Evolutionary conservation across 2,113 vertebrate species (phyloP).

Genomic region (Phaetusa simplex): DNA sequence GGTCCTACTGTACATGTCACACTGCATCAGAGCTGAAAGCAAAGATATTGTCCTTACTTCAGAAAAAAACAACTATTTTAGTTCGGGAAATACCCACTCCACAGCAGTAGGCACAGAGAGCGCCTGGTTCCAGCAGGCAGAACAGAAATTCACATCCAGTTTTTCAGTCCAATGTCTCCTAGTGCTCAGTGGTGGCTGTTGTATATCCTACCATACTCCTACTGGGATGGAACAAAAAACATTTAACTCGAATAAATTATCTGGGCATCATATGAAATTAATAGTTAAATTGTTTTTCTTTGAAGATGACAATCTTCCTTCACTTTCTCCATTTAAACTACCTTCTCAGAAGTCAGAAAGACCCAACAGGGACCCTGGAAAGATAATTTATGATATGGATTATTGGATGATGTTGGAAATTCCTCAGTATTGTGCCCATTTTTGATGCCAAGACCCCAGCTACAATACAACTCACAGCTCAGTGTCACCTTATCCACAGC

Average conservation of each 20-base stretch:
- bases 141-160: not conserved
- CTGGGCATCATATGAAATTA: not conserved
- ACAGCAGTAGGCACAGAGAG: not conserved
- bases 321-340: not conserved
- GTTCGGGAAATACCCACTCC: not conserved
- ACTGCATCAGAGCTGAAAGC: conserved; percentile 52
- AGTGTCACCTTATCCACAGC: not conserved
- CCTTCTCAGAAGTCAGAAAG: not conserved
- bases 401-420: not conserved
- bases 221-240: not conserved
- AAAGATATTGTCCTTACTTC: conserved; percentile 1
- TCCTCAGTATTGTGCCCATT: too few species aligned
- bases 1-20: conserved; percentile 46
- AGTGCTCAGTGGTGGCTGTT: not conserved
- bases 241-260: not conserved
- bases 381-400: not conserved
- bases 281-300: not conserved
- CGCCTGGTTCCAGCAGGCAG: not conserved
- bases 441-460: not conserved
- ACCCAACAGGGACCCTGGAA: not conserved
- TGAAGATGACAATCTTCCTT: not conserved
- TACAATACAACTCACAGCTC: not conserved
- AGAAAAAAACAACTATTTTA: not conserved
- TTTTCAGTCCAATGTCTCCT: not conserved
- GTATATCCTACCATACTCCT: not conserved